These are phyloP conservation scores for Camponotus fellah DNA, from an alignment of 2,888 invertebrate genomes.

Conservation along the genomic window DNA sequence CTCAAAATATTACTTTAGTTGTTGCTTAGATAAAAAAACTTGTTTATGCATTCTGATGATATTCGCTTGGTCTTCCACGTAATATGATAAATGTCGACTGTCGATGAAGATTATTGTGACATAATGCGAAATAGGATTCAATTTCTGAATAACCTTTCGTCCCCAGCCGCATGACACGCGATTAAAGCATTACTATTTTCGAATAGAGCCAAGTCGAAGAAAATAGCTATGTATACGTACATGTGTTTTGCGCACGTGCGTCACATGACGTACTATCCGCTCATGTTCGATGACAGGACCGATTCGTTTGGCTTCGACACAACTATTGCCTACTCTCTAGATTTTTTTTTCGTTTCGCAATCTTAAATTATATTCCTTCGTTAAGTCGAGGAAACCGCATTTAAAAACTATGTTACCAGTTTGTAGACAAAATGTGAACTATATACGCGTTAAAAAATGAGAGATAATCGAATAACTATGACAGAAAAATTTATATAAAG, in stretches of 20 bases:
- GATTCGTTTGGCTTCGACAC: slow-evolving; percentile 4
- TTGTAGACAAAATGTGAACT: not conserved
- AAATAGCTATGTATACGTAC: slow-evolving; percentile 54
- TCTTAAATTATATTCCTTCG: not conserved
- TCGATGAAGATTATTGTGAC: not conserved
- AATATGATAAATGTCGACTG: not conserved
- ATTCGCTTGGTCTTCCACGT: not conserved
- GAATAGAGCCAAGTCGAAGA: slow-evolving; percentile 38
- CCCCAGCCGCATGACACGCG: not conserved
- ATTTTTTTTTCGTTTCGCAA: not conserved
- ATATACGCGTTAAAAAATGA: not conserved
- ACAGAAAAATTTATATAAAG: not conserved
- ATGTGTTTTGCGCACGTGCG: slow-evolving; percentile 50
- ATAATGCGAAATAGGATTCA: slow-evolving; percentile 8
- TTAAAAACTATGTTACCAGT: not conserved
- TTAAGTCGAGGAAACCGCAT: not conserved
- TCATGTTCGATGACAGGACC: slow-evolving; percentile 30
- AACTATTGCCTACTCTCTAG: not conserved
- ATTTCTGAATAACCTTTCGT: not conserved
- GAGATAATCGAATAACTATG: not conserved
- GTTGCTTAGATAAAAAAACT: not conserved
- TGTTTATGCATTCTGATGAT: not conserved
- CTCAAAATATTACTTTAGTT: not conserved
- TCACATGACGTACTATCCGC: slow-evolving; percentile 43
- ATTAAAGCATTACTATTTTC: slow-evolving; percentile 40